Conservation (phyloP, 2,113 vertebrate species). For the Psettodes erumei region DNA sequence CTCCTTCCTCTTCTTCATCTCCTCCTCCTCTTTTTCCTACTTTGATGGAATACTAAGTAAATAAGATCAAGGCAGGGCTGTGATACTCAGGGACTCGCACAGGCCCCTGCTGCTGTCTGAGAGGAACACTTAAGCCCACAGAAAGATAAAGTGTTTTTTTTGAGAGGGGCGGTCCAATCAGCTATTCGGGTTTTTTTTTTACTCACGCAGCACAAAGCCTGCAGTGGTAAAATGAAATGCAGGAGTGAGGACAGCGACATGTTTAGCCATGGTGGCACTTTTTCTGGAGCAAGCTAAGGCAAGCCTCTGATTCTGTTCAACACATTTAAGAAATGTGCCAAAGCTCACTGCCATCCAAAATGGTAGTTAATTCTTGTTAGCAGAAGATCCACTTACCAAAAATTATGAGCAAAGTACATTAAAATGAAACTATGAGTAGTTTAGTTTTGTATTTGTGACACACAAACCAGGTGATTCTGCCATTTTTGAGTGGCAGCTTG, state of each 20-base stretch:
- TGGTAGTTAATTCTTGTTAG: slow-evolving; percentile 10
- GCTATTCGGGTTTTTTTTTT: slow-evolving; percentile 21
- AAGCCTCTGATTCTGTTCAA: too few species aligned
- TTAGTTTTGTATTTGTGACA: neutral
- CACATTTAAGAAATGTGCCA: slow-evolving; percentile 5
- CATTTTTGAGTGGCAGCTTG: neutral
- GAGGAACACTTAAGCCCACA: slow-evolving; percentile 56
- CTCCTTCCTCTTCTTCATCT: neutral
- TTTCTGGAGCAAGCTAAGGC: too few species aligned
- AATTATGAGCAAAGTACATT: neutral
- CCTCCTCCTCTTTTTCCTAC: slow-evolving; percentile 11
- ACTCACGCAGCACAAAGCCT: slow-evolving; percentile 26
- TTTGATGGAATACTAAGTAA: slow-evolving; percentile 70
- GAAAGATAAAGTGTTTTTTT: slow-evolving; percentile 51
- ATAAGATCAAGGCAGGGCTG: slow-evolving; percentile 63
- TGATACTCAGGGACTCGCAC: slow-evolving; percentile 38
- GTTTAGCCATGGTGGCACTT: neutral
- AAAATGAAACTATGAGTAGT: neutral
- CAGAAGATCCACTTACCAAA: slow-evolving; percentile 26
- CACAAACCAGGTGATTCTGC: neutral
- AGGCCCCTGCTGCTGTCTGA: slow-evolving; percentile 38
- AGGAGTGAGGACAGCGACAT: neutral
- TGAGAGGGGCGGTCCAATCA: slow-evolving; percentile 29
- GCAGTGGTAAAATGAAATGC: neutral
- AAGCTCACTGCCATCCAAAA: slow-evolving; percentile 8